Evolutionary conservation across 2,888 invertebrate genomes (phyloP).

Genomic region (Drosophila mercatorum): DNA sequence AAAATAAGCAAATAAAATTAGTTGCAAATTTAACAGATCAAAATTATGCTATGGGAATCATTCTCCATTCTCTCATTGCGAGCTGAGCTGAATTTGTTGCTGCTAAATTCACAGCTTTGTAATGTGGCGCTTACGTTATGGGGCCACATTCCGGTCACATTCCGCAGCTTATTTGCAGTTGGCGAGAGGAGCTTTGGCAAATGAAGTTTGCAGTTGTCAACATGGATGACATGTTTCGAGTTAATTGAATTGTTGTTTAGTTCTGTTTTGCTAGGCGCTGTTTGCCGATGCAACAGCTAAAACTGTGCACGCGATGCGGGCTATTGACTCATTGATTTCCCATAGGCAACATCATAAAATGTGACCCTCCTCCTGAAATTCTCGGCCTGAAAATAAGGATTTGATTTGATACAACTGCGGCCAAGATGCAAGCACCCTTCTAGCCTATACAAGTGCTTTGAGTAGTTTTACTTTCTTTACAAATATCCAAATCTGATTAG

Average conservation of each 20-base stretch:
- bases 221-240: slow-evolving; percentile 44
- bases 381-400: too few species aligned
- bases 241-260: slow-evolving; percentile 66
- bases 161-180: neutral
- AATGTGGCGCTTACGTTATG: neutral
- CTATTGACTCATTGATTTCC: slow-evolving; percentile 60
- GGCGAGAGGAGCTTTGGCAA: slow-evolving; percentile 24
- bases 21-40: too few species aligned
- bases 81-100: neutral
- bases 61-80: too few species aligned
- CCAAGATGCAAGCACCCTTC: neutral
- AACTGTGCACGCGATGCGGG: slow-evolving; percentile 12
- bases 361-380: too few species aligned
- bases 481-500: too few species aligned
- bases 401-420: neutral
- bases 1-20: too few species aligned
- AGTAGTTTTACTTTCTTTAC: too few species aligned
- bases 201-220: slow-evolving; percentile 32
- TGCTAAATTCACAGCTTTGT: neutral
- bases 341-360: slow-evolving; percentile 3
- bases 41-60: too few species aligned
- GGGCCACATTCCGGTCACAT: neutral
- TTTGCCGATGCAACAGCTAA: slow-evolving; percentile 16
- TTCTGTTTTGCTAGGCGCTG: slow-evolving; percentile 30
- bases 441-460: too few species aligned